Base-by-base conservation (phyloP, 1,140 invertebrate genomes). In the Drosophila lacteicornis region DNA sequence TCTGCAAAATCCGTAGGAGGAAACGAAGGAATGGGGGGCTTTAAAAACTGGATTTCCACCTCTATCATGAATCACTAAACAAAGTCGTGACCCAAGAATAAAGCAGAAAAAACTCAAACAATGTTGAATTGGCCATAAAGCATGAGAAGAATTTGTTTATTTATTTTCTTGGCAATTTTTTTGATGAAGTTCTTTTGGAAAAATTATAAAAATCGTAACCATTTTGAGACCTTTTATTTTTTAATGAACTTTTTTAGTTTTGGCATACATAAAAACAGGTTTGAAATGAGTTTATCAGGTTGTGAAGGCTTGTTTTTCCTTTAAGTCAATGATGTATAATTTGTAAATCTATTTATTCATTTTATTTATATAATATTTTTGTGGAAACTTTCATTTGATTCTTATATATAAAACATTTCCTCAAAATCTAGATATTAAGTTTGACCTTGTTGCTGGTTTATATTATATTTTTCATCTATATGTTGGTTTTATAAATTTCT, bases 11-110 rank as follows among this genome's bases (percentile, higher is more conserved):
- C 9, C 53, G 47, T 50, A 50, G 38, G n/a, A 53, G 45, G 45
- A 19, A 47, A 15, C 8, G 17, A 40, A 17, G n/a, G 27, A 30
- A 30, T 27, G 25, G 45, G 45, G 63, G 66, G 68, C 27, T 11
- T 15, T 3, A 6, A 25, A 75, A 75, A 75, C 69, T 56, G 25
- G 70, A 63, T 74, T 63, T 75, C 42, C 40, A 43, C 68, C n/a
- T 19, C 38, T n/a, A 57, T 27, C 38, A 73, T 73, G 70, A 73
- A n/a, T 73, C 70, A 73, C 22, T 73, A 38, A 60, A 43, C 70
- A 43, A 60, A 59, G 46, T 71, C 45, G 67, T 60, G 69, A 42
- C 42, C 46, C 56, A 61, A 75, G 51, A 63, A 75, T 42, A 25
- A 74, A 25, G 30, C 15, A 30, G 43, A 17, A 27, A 40, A 42